Conservation (phyloP, 2,797 vertebrate genomes). For the Gadopsis bispinosus region DNA sequence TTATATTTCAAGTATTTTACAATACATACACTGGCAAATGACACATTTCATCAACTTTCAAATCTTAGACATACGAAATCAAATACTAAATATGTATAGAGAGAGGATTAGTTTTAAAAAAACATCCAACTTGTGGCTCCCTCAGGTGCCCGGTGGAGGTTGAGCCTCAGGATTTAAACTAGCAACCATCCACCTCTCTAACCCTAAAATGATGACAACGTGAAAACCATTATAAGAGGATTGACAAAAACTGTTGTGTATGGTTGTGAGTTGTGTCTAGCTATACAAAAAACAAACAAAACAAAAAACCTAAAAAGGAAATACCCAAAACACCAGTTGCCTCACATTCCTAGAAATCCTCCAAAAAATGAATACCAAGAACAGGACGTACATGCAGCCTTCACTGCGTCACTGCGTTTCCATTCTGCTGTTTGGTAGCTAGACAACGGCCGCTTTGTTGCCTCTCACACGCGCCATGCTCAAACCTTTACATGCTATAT, state of each 20-base stretch:
- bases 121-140: not conserved
- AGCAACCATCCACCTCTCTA: not conserved
- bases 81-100: not conserved
- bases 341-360: conserved; percentile 85
- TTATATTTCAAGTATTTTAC: not conserved
- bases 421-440: conserved; percentile 64
- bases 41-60: not conserved
- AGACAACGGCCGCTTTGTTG: conserved; percentile 72
- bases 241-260: conserved; percentile 19
- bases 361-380: conserved; percentile 83
- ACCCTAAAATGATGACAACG: conserved; percentile 1
- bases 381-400: conserved; percentile 75
- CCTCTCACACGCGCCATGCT: conserved; percentile 34
- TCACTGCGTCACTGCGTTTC: conserved; percentile 72
- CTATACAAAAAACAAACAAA: conserved; percentile 10
- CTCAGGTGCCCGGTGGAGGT: not conserved
- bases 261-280: conserved; percentile 16
- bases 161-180: not conserved
- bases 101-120: not conserved
- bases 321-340: conserved; percentile 61
- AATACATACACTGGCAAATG: not conserved
- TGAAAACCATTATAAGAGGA: not conserved
- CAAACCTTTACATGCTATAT: conserved; percentile 17
- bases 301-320: conserved; percentile 59
- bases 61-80: not conserved